Base-by-base conservation (phyloP, 2,797 vertebrate genomes). In the Parambassis ranga region DNA sequence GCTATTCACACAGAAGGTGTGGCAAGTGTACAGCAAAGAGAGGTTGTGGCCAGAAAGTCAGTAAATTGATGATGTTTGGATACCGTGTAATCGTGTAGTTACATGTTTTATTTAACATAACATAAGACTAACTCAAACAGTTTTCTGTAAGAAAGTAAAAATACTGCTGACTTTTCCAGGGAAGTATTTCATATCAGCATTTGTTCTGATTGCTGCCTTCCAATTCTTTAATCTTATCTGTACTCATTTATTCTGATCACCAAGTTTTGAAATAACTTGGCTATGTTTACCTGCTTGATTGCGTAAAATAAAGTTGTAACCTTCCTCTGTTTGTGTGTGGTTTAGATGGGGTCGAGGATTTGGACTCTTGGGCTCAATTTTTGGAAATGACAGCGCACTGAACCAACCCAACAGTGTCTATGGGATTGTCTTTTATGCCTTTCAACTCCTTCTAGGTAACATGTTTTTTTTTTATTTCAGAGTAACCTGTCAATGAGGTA, bases 331-430 rank as follows among this genome's bases (percentile, higher is more conserved):
- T 32, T 73, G 23, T 11, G 38, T 50, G 32, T 58, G 69, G 5
- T 76, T 23, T 65, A 99, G 97, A 93, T 99, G 96, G 96, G 96
- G 98, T 89, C 94, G 92, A 94, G 98, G 98, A 93, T 99, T 99
- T 71, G 98, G 98, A 90, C 93, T 99, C 74, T 84, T 99, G 89
- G 96, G 96, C 84, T 95, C 95, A 87, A 97, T 99, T 89, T 99
- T 99, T 92, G 98, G 98, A 82, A 96, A 95, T 65, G 94, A 97
- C 91, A 98, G 95, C 87, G 94, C 94, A 91, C 93, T 99, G 94
- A 99, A 99, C 91, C 98, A 98, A 91, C 95, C 97, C 88, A 99
- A 99, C 94, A 98, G 97, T 94, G 92, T 99, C 92, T 99, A 98
- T 70, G 96, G 97, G 89, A 93, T 99, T 59, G 89, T 94, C 89